A percentile compares a stretch with the other conserved stretches of the same genome.
phyloP scores from a whole-genome alignment of 2,113 vertebrate genomes.

The Nanorana parkeri region DNA sequence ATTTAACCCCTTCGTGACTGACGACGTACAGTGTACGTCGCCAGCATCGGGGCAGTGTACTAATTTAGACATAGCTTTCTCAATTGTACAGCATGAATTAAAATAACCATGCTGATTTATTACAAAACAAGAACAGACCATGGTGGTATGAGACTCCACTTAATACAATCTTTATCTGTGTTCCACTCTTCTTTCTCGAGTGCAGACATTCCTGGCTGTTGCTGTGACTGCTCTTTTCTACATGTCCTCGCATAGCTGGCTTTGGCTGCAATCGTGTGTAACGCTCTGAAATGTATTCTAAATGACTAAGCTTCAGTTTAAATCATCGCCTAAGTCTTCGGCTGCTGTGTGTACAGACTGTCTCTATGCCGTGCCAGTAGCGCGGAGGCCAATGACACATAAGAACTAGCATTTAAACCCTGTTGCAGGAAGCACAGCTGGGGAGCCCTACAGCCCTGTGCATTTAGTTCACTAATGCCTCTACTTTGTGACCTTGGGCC shows the following conservation, averaged over 20 bases:
- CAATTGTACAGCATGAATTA: no score
- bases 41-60: no score
- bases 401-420: constrained; percentile 21
- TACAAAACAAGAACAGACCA: no score
- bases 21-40: no score
- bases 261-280: constrained; percentile 20
- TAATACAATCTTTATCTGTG: no score
- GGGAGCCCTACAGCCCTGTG: background rate
- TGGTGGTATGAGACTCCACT: no score
- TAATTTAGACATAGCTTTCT: no score
- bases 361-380: constrained; percentile 32
- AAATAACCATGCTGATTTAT: no score
- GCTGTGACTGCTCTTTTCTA: background rate
- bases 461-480: background rate
- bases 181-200: no score
- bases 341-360: constrained; percentile 53
- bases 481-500: constrained; percentile 10
- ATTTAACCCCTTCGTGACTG: no score
- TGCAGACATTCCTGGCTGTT: background rate
- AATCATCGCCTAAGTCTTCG: constrained; percentile 27
- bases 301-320: constrained; percentile 50
- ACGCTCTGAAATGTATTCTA: constrained; percentile 38
- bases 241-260: constrained; percentile 5
- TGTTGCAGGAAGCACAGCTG: constrained; percentile 24
- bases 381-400: constrained; percentile 36